Conservation (phyloP, 2,797 vertebrate genomes). For the Betta splendens region DNA sequence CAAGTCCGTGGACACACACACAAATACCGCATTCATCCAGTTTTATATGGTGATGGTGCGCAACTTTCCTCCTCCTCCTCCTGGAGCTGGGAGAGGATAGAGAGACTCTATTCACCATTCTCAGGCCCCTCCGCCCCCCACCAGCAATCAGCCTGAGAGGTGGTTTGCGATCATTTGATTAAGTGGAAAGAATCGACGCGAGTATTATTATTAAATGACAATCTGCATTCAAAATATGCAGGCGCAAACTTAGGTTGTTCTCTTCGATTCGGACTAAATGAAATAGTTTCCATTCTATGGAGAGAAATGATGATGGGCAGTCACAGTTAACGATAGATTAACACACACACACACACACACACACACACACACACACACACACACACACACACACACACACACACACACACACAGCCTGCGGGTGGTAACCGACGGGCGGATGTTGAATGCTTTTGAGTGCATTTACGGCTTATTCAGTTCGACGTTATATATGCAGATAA, state of each 20-base stretch:
- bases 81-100: slow-evolving; percentile 47
- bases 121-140: slow-evolving; percentile 29
- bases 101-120: slow-evolving; percentile 52
- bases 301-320: slow-evolving; percentile 21
- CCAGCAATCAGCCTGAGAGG: slow-evolving; percentile 26
- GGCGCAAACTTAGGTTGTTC: slow-evolving; percentile 70
- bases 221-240: slow-evolving; percentile 64
- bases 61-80: slow-evolving; percentile 64
- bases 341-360: not conserved
- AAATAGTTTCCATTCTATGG: slow-evolving; percentile 71
- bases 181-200: slow-evolving; percentile 1
- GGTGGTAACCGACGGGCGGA: slow-evolving; percentile 21
- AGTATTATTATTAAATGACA: slow-evolving; percentile 54
- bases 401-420: slow-evolving; percentile 27
- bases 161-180: slow-evolving; percentile 34
- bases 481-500: not conserved
- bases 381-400: not conserved
- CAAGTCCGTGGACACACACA: slow-evolving; percentile 45
- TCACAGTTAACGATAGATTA: slow-evolving; percentile 4
- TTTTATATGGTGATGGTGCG: slow-evolving; percentile 62
- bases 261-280: slow-evolving; percentile 76
- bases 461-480: not conserved
- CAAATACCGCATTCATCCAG: slow-evolving; percentile 72
- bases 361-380: slow-evolving; percentile 1
- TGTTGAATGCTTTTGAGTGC: not conserved